Percentiles rank a stretch among this genome's conserved stretches.
Conservation (phyloP, 2,797 vertebrate genomes). For the Avahi laniger region DNA sequence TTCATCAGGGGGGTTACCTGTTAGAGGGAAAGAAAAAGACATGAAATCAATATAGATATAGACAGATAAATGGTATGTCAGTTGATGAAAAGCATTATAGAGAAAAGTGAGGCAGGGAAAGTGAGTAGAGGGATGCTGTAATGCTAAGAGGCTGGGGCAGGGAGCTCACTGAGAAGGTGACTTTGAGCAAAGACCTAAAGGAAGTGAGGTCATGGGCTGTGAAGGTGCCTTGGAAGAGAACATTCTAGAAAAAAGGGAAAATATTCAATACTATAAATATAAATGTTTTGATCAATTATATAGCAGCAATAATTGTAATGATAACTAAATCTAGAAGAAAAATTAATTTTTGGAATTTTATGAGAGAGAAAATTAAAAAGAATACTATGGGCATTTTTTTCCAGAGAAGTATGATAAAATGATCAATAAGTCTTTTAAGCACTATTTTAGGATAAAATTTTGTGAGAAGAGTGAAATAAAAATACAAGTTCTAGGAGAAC, state of each 20-base stretch:
- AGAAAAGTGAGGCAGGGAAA: no score
- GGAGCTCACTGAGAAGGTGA: not conserved
- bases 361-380: not conserved
- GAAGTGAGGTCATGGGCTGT: not conserved
- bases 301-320: not conserved
- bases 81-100: not conserved
- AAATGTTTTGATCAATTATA: not conserved
- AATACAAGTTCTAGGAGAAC: not conserved
- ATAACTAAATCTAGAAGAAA: not conserved
- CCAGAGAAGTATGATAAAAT: not conserved
- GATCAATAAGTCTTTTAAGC: not conserved
- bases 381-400: not conserved
- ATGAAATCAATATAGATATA: not conserved
- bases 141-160: not conserved
- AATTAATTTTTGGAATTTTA: not conserved
- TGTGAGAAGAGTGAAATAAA: not conserved
- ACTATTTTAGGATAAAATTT: not conserved
- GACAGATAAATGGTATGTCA: not conserved
- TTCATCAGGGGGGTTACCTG: not conserved
- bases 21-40: not conserved
- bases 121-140: not conserved
- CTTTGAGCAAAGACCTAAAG: not conserved
- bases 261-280: not conserved
- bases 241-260: not conserved
- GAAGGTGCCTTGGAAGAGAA: not conserved